phyloP scores from a whole-genome alignment of 2,888 invertebrate genomes.

The Odontocolon sp. region DNA sequence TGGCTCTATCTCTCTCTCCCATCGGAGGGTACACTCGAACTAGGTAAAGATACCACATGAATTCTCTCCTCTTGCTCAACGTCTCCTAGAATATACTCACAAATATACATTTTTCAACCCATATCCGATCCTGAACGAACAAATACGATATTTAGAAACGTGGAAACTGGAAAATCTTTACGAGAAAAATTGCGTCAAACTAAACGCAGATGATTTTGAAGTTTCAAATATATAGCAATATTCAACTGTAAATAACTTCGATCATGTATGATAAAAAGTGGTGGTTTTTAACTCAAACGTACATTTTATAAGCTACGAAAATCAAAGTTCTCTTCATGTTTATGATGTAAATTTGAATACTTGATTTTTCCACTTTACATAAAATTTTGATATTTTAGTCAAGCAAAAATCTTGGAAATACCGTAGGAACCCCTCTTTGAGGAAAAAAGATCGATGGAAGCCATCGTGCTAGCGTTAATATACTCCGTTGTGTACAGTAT shows the following conservation, averaged over 20 bases:
- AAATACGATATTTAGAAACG: constrained; percentile 27
- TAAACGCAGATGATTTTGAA: too few relatives aligned
- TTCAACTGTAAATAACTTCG: too few relatives aligned
- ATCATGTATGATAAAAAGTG: too few relatives aligned
- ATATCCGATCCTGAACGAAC: constrained; percentile 12
- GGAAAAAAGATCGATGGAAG: constrained; percentile 35
- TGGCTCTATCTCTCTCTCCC: constrained; percentile 46
- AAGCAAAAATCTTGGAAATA: too few relatives aligned
- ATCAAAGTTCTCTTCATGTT: too few relatives aligned
- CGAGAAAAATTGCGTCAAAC: background rate
- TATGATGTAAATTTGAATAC: too few relatives aligned
- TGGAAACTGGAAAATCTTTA: background rate
- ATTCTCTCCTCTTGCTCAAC: constrained; percentile 38
- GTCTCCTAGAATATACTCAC: constrained; percentile 20
- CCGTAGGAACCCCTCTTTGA: background rate
- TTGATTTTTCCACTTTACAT: too few relatives aligned
- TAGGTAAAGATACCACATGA: constrained; percentile 42
- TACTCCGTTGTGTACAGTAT: constrained; percentile 6
- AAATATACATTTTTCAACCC: constrained; percentile 18
- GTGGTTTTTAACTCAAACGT: too few relatives aligned
- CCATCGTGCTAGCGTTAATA: constrained; percentile 7
- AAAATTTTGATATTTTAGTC: too few relatives aligned
- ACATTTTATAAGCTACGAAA: too few relatives aligned
- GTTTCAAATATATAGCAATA: too few relatives aligned
- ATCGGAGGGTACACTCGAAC: constrained; percentile 35